These are phyloP conservation scores for Aurelia sp. DNA, from an alignment of 30 jellyfish, hydroid and myxozoan genomes.

Conservation along the genomic window DNA sequence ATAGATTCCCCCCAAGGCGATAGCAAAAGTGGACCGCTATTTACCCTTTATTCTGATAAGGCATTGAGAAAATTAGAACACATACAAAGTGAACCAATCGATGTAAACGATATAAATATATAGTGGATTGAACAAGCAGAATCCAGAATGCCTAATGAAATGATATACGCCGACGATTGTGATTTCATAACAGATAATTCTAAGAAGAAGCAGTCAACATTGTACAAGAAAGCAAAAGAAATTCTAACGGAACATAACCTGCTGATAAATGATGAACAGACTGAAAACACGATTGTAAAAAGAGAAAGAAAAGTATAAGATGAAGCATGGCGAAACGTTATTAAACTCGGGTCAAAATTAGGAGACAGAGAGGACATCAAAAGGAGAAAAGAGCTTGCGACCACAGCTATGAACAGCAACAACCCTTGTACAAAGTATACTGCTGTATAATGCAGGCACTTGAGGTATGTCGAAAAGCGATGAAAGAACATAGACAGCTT, in stretches of 20 bases:
- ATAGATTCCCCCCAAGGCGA: no score
- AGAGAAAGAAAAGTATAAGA: background rate
- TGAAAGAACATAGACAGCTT: slow-evolving; percentile 6
- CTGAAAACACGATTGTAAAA: background rate
- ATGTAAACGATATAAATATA: no score
- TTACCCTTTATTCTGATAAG: no score
- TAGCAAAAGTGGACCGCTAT: no score
- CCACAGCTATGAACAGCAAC: no score
- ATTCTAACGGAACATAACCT: background rate
- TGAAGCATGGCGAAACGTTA: slow-evolving; percentile 3
- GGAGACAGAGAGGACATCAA: background rate
- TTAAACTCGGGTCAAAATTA: background rate
- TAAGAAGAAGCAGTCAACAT: background rate
- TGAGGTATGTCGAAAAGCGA: slow-evolving; percentile 15
- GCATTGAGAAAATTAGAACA: no score
- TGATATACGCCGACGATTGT: no score
- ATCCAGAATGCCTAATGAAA: no score
- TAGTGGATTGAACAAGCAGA: no score
- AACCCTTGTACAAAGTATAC: slow-evolving; percentile 6
- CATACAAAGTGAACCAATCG: no score
- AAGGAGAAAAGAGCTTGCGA: slow-evolving; percentile 1
- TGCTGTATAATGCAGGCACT: background rate
- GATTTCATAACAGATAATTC: no score
- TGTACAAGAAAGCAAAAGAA: background rate
- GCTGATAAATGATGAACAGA: background rate